phyloP scores from a whole-genome alignment of 2,113 vertebrate species.

The Odobenus rosmarus region DNA sequence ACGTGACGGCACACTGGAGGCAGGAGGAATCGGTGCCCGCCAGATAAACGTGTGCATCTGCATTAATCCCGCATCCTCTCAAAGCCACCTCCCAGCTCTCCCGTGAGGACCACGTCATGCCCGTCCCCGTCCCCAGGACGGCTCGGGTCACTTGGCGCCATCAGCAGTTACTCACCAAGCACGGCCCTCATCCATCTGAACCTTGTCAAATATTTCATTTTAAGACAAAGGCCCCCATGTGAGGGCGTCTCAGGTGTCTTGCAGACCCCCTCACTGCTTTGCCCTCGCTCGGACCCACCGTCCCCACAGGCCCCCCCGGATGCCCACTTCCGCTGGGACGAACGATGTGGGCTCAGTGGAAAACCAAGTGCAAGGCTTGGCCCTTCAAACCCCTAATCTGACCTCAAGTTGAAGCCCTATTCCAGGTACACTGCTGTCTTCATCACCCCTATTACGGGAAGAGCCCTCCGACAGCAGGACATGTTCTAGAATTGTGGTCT shows the following conservation, averaged over 20 bases:
- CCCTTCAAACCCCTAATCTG: neutral
- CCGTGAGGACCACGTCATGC: fast-evolving
- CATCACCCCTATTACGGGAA: fast-evolving
- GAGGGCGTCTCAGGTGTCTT: neutral
- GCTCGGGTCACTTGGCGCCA: neutral
- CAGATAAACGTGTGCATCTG: neutral
- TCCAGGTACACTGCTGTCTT: neutral
- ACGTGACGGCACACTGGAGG: fast-evolving
- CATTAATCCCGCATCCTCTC: fast-evolving
- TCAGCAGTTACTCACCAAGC: neutral
- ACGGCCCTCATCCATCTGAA: neutral
- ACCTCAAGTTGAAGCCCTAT: no score
- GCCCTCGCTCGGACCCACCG: neutral
- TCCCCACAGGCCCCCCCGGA: no score
- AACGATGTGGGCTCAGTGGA: neutral
- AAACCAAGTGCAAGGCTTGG: neutral
- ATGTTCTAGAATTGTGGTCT: neutral
- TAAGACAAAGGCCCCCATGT: neutral
- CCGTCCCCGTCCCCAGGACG: neutral
- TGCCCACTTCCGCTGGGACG: neutral
- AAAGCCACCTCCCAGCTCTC: neutral
- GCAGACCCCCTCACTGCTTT: fast-evolving
- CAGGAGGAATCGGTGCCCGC: neutral
- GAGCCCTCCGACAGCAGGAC: neutral
- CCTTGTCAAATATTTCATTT: neutral